Base-by-base conservation (phyloP, 2,888 invertebrate species). In the Leptogaster cylindrica region DNA sequence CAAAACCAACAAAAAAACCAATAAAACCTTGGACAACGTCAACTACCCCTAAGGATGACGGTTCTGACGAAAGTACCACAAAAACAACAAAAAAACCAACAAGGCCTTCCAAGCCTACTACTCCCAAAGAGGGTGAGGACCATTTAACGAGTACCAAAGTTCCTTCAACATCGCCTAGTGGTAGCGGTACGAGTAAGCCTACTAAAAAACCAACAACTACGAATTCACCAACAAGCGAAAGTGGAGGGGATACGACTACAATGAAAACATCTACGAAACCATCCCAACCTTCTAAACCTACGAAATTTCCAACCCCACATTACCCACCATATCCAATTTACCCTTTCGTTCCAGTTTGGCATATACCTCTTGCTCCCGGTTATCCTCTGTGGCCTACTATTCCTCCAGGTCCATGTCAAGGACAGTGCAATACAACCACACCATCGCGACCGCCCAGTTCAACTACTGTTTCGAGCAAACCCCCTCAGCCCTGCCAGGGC, bases 301-400 rank as follows among this genome's bases (percentile, higher is more conserved):
- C 64, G 2, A 48, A 36, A 33, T 23, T 33, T n/a, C n/a, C 48
- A 6, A 64, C 31, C 4, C 64, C 48, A 12, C 2, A 2, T n/a
- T 48, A 48, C 1, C 64, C 64, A 1, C 12, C 23, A n/a, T 64
- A 64, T 33, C 64, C 64, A 31, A n/a, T 64, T 48, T 64, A 48
- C 14, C 64, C 64, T 8, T 7, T 48, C 1, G 5, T 48, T 5
- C 64, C 64, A 33, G 48, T 48, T 48, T 64, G 64, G 64, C 64
- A 46, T 5, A 28, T 48, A 23, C 64, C 46, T 2, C 28, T 18
- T 6, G 63, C 46, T 18, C 3, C 33, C 3, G 16, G 18, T 10
- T 48, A 64, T 48, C 64, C 64, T 12, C 23, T 44, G 6, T 64
- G 64, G 64, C 64, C 64, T 12, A 64, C 64, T 18, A 33, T 64